Base-by-base conservation (phyloP, 2,113 vertebrate genomes). In the Bostrychus sinensis region DNA sequence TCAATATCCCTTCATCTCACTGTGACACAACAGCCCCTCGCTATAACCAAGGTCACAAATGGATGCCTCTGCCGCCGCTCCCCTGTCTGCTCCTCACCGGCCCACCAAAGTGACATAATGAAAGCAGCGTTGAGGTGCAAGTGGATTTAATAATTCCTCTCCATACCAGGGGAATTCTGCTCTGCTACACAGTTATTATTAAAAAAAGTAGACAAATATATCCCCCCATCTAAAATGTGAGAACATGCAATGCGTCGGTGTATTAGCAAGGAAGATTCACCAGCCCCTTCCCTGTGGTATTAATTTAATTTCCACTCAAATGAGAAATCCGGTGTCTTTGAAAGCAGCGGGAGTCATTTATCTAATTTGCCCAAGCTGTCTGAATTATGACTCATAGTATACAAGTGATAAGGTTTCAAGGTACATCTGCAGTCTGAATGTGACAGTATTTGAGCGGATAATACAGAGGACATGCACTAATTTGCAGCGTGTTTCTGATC, bases 11-110 rank as follows among this genome's bases (percentile, higher is more conserved):
- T 30, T 13, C 54, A 45, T 64, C 66, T 74, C 25, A 45, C 70
- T 63, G 38, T 67, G 77, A 84, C 70, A 77, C 75, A 17, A 38
- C 57, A 70, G 74, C 75, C 72, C 66, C 80, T 59, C 58, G 3
- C 66, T 65, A 61, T 42, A 70, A 70, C 75, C 82, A 88, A 89
- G 87, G 88, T 91, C 85, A 89, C 72, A 86, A 87, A 86, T 73
- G 75, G 78, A 78, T 83, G 81, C 78, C 60, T 74, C 66, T 79
- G 84, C 72, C 86, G 86, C 81, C 55, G 59, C 72, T 76, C 65
- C 55, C 48, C 53, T 45, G 71, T 83, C 81, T 65, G 65, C 81
- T 77, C 66, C 70, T 70, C 73, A 62, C 71, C 53, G 41, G 55
- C 51, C 70, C 43, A 19, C 63, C 66, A 63, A 69, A 86, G 82